These are phyloP conservation scores for Sander lucioperca DNA, from an alignment of 2,113 vertebrate genomes.

Conservation along the genomic window DNA sequence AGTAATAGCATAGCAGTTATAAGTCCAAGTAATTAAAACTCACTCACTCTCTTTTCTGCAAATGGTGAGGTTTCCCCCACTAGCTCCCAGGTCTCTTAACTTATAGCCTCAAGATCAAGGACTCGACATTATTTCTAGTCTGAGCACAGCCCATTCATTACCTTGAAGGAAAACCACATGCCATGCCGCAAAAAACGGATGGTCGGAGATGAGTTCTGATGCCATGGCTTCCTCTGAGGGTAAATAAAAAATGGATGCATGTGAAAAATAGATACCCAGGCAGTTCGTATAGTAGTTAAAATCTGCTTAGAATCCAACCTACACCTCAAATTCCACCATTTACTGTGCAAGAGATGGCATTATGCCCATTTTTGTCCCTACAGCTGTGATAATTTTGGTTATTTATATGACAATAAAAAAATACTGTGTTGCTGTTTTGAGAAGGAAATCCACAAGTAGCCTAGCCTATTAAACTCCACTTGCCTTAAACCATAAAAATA, in stretches of 20 bases:
- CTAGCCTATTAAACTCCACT: neutral
- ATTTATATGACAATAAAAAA: neutral
- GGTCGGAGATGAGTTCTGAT: conserved; percentile 41
- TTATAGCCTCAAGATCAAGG: conserved; percentile 50
- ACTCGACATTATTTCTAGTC: conserved; percentile 44
- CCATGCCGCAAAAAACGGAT: conserved; percentile 41
- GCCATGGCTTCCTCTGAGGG: conserved; percentile 24
- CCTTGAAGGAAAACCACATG: conserved; percentile 57
- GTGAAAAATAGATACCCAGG: conserved; percentile 22
- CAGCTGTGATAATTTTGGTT: neutral
- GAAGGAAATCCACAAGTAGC: neutral
- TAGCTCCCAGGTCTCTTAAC: conserved; percentile 18
- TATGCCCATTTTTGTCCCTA: neutral
- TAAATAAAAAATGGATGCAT: conserved; percentile 49
- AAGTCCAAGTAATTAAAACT: neutral
- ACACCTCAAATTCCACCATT: neutral
- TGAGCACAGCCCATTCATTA: conserved; percentile 42
- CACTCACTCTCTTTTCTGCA: neutral
- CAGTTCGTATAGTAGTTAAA: neutral
- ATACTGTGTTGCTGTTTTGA: neutral
- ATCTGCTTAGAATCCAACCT: neutral
- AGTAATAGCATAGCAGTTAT: neutral
- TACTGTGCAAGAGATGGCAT: neutral
- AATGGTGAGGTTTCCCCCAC: neutral
- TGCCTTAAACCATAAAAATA: neutral